Evolutionary conservation across 2,797 vertebrate species (phyloP).

Genomic region (Gobio occitaniae): DNA sequence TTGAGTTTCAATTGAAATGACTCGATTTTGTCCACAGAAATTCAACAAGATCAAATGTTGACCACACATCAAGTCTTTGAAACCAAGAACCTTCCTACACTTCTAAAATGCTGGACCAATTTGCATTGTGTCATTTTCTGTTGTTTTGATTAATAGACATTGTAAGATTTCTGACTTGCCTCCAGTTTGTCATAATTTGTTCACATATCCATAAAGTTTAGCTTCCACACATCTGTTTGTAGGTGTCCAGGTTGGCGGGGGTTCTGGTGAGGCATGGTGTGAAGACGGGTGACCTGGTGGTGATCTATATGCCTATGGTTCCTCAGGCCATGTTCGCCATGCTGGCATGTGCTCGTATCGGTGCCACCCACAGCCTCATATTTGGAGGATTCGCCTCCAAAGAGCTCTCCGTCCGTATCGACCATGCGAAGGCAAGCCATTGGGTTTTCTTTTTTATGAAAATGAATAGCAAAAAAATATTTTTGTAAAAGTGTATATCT

Average conservation of each 20-base stretch:
- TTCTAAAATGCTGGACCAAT: background rate
- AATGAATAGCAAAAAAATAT: background rate
- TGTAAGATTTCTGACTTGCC: background rate
- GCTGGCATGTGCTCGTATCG: slow-evolving; percentile 94
- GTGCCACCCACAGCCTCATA: slow-evolving; percentile 95
- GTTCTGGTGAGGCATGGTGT: slow-evolving; percentile 89
- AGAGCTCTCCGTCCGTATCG: slow-evolving; percentile 90
- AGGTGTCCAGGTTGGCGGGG: slow-evolving; percentile 92
- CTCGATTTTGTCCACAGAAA: background rate
- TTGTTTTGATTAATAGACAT: background rate
- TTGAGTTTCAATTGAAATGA: background rate
- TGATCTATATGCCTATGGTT: slow-evolving; percentile 99
- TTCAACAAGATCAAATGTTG: background rate
- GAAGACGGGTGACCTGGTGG: slow-evolving; percentile 88
- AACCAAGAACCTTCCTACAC: background rate
- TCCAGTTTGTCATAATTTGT: background rate
- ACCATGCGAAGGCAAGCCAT: slow-evolving; percentile 90
- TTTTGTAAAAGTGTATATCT: background rate
- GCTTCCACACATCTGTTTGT: slow-evolving; percentile 1
- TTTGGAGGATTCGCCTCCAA: slow-evolving; percentile 97
- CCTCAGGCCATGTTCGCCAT: slow-evolving; percentile 94
- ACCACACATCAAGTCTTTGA: background rate
- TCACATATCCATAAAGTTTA: background rate
- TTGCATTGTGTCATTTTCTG: background rate
- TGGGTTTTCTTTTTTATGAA: background rate